A percentile compares a stretch with the other conserved stretches of the same genome.
phyloP scores from a whole-genome alignment of 2,888 invertebrate species.

The Mongoloraphidia duomilia region DNA sequence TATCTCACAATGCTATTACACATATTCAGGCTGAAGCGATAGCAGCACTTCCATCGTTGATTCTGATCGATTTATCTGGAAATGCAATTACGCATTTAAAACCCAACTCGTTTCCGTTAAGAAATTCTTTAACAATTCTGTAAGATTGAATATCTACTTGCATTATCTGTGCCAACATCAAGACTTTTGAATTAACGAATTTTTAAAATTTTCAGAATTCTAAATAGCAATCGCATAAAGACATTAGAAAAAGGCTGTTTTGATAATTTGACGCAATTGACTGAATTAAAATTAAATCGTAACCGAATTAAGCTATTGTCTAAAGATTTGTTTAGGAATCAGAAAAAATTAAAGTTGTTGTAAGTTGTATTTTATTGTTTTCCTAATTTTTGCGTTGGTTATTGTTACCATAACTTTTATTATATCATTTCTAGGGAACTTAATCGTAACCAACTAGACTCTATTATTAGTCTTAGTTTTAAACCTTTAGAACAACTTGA shows the following conservation, averaged over 20 bases:
- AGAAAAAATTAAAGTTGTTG: constrained; percentile 28
- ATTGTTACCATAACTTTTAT: neutral
- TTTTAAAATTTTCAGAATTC: constrained; percentile 35
- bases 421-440: constrained; percentile 45
- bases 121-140: constrained; percentile 35
- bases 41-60: constrained; percentile 34
- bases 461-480: constrained; percentile 71
- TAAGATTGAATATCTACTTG: constrained; percentile 24
- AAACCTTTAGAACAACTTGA: constrained; percentile 59
- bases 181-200: constrained; percentile 26
- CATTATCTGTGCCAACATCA: neutral
- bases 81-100: constrained; percentile 44
- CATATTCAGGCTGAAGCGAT: constrained; percentile 32
- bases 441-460: constrained; percentile 67
- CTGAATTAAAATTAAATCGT: constrained; percentile 63
- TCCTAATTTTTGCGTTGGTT: neutral
- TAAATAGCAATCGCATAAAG: constrained; percentile 59
- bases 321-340: constrained; percentile 58
- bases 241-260: constrained; percentile 56
- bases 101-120: constrained; percentile 41
- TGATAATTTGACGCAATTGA: constrained; percentile 53
- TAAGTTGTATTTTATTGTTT: constrained; percentile 1
- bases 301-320: constrained; percentile 57
- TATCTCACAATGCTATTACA: constrained; percentile 34
- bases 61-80: constrained; percentile 45